These are phyloP conservation scores for Mirza zaza DNA, from an alignment of 2,113 vertebrate genomes.

Conservation along the genomic window DNA sequence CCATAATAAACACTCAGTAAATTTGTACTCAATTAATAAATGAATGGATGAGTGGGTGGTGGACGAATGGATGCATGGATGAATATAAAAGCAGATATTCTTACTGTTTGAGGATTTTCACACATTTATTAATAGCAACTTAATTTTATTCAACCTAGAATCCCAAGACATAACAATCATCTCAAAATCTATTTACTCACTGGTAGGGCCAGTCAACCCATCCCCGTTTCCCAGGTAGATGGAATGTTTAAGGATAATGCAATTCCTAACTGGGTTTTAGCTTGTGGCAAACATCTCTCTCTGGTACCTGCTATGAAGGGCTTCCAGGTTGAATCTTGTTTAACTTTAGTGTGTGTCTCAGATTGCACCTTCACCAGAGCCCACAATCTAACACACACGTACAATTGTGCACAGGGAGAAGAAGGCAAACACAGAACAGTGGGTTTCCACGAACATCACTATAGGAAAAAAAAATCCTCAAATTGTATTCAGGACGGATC, in stretches of 20 bases:
- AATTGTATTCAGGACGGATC: neutral
- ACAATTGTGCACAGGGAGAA: neutral
- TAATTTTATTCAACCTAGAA: neutral
- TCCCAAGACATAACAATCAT: neutral
- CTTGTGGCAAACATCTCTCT: neutral
- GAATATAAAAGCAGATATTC: neutral
- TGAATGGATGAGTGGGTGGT: neutral
- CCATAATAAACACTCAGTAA: neutral
- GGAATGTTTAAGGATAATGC: neutral
- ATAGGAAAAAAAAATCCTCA: neutral
- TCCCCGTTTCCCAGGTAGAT: neutral
- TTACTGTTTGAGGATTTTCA: neutral
- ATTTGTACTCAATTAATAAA: neutral
- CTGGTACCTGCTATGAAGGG: neutral
- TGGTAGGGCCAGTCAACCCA: neutral
- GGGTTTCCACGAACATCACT: neutral
- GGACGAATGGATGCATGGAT: neutral
- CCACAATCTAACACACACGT: neutral
- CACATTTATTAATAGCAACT: neutral
- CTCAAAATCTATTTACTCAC: neutral
- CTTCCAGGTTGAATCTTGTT: neutral
- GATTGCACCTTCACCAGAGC: neutral
- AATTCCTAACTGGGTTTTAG: neutral
- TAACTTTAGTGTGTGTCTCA: neutral
- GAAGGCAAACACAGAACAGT: neutral